These are phyloP conservation scores for Masnerella sp. DNA, from an alignment of 2,888 invertebrate genomes.

Conservation along the genomic window DNA sequence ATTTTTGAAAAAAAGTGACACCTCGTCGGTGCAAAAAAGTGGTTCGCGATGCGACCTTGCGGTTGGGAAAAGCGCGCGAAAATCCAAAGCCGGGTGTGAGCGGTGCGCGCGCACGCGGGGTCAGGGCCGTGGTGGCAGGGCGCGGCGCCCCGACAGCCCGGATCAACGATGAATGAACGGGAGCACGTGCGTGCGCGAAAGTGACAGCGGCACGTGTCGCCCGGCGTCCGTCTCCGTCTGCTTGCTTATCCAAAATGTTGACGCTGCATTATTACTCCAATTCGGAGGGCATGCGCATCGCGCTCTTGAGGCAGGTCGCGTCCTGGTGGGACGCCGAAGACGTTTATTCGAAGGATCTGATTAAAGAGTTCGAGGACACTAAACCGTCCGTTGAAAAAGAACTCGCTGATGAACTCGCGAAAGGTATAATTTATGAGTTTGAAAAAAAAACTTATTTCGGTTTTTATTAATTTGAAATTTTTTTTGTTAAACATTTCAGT, in stretches of 20 bases:
- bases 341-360: conserved; percentile 89
- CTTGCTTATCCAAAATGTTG: conserved; percentile 1
- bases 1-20: too few relatives aligned
- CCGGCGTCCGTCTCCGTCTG: neutral
- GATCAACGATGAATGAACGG: neutral
- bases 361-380: conserved; percentile 91
- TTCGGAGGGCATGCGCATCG: conserved; percentile 65
- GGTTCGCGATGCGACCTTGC: neutral
- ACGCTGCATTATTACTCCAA: neutral
- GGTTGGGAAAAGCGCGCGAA: neutral
- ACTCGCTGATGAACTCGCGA: conserved; percentile 84
- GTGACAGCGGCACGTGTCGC: neutral
- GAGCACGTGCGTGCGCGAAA: neutral
- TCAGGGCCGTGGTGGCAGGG: neutral
- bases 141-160: neutral
- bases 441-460: too few relatives aligned
- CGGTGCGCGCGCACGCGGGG: neutral
- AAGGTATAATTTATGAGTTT: too few relatives aligned
- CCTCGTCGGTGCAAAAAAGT: too few relatives aligned
- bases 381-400: conserved; percentile 88
- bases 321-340: conserved; percentile 80
- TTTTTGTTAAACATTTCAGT: too few relatives aligned
- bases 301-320: conserved; percentile 71
- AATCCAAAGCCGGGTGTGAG: neutral
- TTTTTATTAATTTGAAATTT: too few relatives aligned